Conservation (phyloP, 2,113 vertebrate genomes). For the Halichoeres trimaculatus region DNA sequence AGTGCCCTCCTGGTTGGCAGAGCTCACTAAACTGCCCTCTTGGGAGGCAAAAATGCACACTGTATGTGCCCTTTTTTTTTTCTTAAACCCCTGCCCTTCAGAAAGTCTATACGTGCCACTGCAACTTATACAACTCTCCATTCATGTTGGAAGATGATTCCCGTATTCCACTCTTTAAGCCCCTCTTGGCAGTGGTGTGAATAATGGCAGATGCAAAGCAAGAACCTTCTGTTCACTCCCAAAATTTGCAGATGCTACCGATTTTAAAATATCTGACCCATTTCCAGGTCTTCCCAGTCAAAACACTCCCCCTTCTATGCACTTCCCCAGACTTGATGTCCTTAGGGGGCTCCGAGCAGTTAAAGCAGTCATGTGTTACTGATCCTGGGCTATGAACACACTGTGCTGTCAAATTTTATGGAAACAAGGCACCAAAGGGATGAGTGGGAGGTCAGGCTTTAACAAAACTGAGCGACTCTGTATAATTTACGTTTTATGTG, state of each 20-base stretch:
- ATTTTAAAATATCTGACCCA: constrained; percentile 23
- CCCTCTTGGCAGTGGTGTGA: too few relatives aligned
- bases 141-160: too few relatives aligned
- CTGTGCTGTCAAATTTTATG: constrained; percentile 24
- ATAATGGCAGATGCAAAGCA: too few relatives aligned
- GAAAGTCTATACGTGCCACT: too few relatives aligned
- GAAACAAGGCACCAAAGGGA: constrained; percentile 26
- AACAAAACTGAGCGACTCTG: constrained; percentile 22
- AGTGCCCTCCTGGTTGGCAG: too few relatives aligned
- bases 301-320: constrained; percentile 9
- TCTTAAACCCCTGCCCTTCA: too few relatives aligned
- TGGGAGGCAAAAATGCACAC: too few relatives aligned
- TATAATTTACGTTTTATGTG: constrained; percentile 37
- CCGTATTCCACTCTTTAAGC: too few relatives aligned
- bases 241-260: constrained; percentile 31
- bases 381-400: constrained; percentile 40
- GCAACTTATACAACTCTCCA: too few relatives aligned
- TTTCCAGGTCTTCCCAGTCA: not conserved
- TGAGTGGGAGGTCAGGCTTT: constrained; percentile 32
- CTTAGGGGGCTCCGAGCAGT: constrained; percentile 31
- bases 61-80: too few relatives aligned
- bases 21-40: too few relatives aligned
- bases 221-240: constrained; percentile 4
- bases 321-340: constrained; percentile 13
- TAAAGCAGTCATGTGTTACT: constrained; percentile 42